Conservation (phyloP, 2,113 vertebrate genomes). For the Embiotoca jacksoni region DNA sequence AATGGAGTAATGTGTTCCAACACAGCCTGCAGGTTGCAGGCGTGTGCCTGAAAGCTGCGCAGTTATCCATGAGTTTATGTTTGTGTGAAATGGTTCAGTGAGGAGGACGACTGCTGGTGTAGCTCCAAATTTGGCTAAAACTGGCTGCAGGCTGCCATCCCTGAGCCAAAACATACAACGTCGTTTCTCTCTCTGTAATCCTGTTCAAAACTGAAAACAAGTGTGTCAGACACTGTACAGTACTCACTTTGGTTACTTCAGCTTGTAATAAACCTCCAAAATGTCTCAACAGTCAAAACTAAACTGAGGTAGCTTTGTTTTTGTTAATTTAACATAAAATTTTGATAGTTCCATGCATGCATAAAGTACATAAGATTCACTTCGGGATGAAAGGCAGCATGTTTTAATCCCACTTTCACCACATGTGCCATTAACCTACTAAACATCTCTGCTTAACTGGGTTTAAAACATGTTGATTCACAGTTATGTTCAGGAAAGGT, state of each 20-base stretch:
- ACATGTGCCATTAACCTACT: slow-evolving; percentile 23
- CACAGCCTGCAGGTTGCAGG: slow-evolving; percentile 38
- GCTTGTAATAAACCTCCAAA: background rate
- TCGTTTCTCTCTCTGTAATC: slow-evolving; percentile 7
- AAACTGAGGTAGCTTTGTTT: background rate
- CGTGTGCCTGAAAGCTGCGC: slow-evolving; percentile 25
- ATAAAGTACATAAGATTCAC: background rate
- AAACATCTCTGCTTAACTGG: background rate
- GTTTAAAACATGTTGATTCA: slow-evolving; percentile 12
- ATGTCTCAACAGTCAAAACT: background rate
- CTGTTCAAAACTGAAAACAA: slow-evolving; percentile 10
- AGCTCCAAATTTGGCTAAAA: slow-evolving; percentile 25
- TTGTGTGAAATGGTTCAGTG: slow-evolving; percentile 44
- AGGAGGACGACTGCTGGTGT: slow-evolving; percentile 24
- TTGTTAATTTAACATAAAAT: background rate
- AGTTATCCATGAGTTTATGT: slow-evolving; percentile 19
- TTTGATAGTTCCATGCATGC: background rate
- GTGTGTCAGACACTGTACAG: background rate
- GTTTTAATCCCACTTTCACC: slow-evolving; percentile 42
- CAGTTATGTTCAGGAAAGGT: slow-evolving; percentile 17
- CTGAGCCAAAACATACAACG: slow-evolving; percentile 12
- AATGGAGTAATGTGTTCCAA: slow-evolving; percentile 41
- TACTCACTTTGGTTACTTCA: background rate
- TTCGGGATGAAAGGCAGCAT: slow-evolving; percentile 5
- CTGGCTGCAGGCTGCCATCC: slow-evolving; percentile 4